These are phyloP conservation scores for Campoplex capitator DNA, from an alignment of 2,888 invertebrate species.

Conservation along the genomic window DNA sequence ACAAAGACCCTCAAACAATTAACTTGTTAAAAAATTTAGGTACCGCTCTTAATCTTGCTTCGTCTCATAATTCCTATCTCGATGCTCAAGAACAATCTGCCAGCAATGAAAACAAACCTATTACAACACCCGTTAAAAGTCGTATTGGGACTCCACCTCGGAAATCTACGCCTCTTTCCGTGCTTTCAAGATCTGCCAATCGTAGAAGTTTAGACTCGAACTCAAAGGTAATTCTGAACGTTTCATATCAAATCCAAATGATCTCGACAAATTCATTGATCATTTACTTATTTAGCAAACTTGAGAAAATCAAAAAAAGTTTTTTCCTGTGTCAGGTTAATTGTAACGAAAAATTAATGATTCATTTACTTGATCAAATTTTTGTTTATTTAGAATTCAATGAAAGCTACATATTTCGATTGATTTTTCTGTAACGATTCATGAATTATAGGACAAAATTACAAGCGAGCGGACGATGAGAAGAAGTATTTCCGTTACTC, in stretches of 20 bases:
- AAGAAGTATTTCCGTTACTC: conserved; percentile 72
- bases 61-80: conserved; percentile 61
- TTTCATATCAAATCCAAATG: neutral
- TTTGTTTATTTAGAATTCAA: neutral
- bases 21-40: conserved; percentile 75
- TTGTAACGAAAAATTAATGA: neutral
- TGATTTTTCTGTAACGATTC: neutral
- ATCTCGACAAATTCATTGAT: neutral
- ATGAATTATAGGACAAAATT: conserved; percentile 58
- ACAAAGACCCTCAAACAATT: conserved; percentile 71
- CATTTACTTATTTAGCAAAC: neutral
- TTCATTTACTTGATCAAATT: neutral
- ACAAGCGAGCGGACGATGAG: conserved; percentile 62
- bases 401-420: neutral
- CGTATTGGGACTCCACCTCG: conserved; percentile 53
- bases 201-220: conserved; percentile 60
- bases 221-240: conserved; percentile 57
- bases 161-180: conserved; percentile 38
- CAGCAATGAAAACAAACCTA: conserved; percentile 23
- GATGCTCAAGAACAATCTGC: conserved; percentile 32
- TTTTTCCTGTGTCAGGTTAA: neutral
- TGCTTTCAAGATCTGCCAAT: conserved; percentile 49
- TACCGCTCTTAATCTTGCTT: conserved; percentile 72
- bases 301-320: neutral
- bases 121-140: conserved; percentile 49